A percentile compares a stretch with the other conserved stretches of the same genome.
Evolutionary conservation across 2,888 invertebrate genomes (phyloP).

Genomic region (Ectemnius continuus): DNA sequence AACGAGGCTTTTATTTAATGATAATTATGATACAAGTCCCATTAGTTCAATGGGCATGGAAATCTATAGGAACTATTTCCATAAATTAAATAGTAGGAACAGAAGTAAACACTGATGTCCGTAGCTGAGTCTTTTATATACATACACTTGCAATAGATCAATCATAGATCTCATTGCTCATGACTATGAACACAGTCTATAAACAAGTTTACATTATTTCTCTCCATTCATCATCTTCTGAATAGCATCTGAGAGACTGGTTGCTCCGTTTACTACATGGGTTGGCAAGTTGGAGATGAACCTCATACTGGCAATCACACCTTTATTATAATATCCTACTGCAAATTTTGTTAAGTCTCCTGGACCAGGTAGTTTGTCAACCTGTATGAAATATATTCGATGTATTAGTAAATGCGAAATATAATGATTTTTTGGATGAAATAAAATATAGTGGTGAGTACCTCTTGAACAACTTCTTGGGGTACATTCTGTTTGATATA

Average conservation of each 20-base stretch:
- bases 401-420: background rate
- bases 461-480: constrained; percentile 64
- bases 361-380: constrained; percentile 56
- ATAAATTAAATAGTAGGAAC: too few species aligned
- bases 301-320: constrained; percentile 64
- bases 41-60: too few species aligned
- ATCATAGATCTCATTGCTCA: too few species aligned
- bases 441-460: constrained; percentile 35
- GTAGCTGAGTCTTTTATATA: too few species aligned
- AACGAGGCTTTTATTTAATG: too few species aligned
- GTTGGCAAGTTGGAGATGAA: constrained; percentile 65
- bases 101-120: too few species aligned
- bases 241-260: constrained; percentile 15
- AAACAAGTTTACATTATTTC: constrained; percentile 7
- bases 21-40: too few species aligned
- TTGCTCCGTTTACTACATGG: constrained; percentile 59
- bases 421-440: background rate
- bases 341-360: constrained; percentile 48
- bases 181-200: background rate
- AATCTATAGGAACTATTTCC: too few species aligned
- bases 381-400: constrained; percentile 9
- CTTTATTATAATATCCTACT: constrained; percentile 66
- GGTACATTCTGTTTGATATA: constrained; percentile 68
- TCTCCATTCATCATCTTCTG: constrained; percentile 23
- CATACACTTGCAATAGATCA: too few species aligned